phyloP scores from a whole-genome alignment of 2,113 vertebrate genomes.

The Panurus biarmicus region DNA sequence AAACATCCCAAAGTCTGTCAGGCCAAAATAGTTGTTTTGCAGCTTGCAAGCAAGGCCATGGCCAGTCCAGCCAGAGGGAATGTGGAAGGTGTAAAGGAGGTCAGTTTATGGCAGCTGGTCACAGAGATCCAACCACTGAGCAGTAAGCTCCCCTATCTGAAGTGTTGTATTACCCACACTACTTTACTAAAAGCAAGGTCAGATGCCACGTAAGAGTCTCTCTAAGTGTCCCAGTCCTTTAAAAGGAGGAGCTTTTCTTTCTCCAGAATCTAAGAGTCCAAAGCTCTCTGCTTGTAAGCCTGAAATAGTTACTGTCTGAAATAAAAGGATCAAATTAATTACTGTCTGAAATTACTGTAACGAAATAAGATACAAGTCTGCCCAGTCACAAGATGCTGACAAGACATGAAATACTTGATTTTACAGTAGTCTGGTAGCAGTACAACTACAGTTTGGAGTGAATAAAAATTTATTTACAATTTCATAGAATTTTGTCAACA shows the following conservation, averaged over 20 bases:
- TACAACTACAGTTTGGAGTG: neutral
- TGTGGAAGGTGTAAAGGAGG: neutral
- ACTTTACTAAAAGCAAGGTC: neutral
- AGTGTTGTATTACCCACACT: neutral
- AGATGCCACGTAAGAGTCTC: neutral
- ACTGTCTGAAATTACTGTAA: constrained; percentile 27
- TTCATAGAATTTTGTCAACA: neutral
- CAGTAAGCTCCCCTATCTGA: neutral
- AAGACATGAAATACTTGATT: neutral
- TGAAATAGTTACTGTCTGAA: constrained; percentile 17
- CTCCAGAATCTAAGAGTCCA: neutral
- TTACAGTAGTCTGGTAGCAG: neutral
- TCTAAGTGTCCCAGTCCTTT: neutral
- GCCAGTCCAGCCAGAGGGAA: neutral
- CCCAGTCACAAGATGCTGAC: constrained; percentile 2
- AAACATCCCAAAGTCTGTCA: neutral
- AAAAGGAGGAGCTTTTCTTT: neutral
- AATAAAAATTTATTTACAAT: neutral
- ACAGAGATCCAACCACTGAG: neutral
- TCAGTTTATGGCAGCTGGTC: neutral
- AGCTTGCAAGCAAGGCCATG: neutral
- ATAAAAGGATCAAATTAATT: constrained; percentile 25
- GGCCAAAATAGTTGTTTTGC: neutral
- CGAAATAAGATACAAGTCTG: neutral
- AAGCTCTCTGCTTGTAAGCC: neutral